Evolutionary conservation across 2,113 vertebrate genomes (phyloP).

Genomic region (Eclectus roratus): DNA sequence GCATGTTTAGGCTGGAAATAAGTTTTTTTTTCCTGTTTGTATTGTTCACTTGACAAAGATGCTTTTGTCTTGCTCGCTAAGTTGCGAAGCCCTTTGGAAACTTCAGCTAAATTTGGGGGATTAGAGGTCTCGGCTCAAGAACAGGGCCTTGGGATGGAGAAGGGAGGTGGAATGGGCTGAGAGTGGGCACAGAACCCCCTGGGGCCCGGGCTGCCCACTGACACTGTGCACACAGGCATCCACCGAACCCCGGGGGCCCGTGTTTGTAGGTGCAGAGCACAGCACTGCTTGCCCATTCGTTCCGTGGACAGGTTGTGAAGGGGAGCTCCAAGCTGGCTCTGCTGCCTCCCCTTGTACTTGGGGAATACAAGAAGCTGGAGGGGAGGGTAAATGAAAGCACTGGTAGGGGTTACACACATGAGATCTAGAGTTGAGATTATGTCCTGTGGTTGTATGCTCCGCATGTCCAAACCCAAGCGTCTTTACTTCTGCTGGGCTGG

Average conservation of each 20-base stretch:
- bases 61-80: background rate
- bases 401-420: background rate
- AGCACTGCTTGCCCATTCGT: fast-evolving
- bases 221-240: fast-evolving
- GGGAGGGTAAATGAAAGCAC: fast-evolving
- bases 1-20: background rate
- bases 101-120: fast-evolving
- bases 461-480: background rate
- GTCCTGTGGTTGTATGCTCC: background rate
- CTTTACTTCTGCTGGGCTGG: background rate
- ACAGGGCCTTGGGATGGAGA: fast-evolving
- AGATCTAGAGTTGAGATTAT: fast-evolving
- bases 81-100: background rate
- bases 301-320: background rate
- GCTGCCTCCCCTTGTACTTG: background rate
- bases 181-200: fast-evolving
- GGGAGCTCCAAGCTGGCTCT: background rate
- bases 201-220: background rate
- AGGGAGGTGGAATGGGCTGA: background rate
- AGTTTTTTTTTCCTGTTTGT: background rate
- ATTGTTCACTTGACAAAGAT: background rate
- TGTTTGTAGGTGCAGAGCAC: too few relatives aligned
- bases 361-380: background rate
- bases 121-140: fast-evolving
- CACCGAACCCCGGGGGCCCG: fast-evolving